These are phyloP conservation scores for Poeciliopsis presidionis DNA, from an alignment of 2,797 vertebrate genomes.

Conservation along the genomic window DNA sequence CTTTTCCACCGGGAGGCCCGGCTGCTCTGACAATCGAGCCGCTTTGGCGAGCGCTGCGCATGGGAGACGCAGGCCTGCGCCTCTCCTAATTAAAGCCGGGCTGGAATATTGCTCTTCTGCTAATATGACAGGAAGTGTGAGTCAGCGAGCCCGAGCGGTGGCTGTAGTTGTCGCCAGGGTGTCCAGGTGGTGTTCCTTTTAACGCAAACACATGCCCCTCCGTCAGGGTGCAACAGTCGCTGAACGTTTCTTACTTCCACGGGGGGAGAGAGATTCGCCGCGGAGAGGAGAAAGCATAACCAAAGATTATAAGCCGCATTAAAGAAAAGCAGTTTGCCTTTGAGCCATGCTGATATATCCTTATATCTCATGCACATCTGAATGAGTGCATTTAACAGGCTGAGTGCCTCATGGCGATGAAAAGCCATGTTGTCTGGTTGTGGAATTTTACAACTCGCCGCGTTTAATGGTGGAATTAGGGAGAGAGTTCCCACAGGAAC, in stretches of 20 bases:
- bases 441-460: not conserved
- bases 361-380: slow-evolving; percentile 3
- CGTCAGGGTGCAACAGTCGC: not conserved
- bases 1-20: slow-evolving; percentile 63
- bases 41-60: slow-evolving; percentile 64
- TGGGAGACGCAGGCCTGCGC: slow-evolving; percentile 55
- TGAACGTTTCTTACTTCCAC: not conserved
- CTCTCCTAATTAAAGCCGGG: slow-evolving; percentile 74
- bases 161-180: slow-evolving; percentile 23
- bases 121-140: slow-evolving; percentile 39
- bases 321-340: not conserved
- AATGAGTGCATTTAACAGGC: not conserved
- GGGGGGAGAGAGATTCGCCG: not conserved
- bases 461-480: not conserved
- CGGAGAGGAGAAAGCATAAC: not conserved
- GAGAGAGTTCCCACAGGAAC: not conserved
- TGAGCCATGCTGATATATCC: not conserved
- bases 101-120: slow-evolving; percentile 69
- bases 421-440: not conserved
- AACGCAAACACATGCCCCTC: not conserved
- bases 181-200: slow-evolving; percentile 41
- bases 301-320: not conserved
- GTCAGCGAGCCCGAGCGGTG: slow-evolving; percentile 16
- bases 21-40: slow-evolving; percentile 64
- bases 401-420: no score